These are phyloP conservation scores for Oreochromis grahami DNA, from an alignment of 2,797 vertebrate species.

Conservation along the genomic window DNA sequence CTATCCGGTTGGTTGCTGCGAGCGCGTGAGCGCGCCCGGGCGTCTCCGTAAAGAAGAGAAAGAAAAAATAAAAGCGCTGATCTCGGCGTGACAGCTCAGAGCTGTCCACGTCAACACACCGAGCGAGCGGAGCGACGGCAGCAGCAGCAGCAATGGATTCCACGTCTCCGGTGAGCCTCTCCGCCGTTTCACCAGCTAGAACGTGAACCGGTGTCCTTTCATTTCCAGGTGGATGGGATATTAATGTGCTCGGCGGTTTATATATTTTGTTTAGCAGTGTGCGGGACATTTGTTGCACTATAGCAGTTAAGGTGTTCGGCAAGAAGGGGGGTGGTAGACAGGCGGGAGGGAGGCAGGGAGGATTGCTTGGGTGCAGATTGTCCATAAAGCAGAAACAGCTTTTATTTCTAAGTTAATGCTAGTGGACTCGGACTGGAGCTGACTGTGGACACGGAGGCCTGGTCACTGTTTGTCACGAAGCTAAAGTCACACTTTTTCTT, in stretches of 20 bases:
- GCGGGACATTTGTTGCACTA: constrained; percentile 50
- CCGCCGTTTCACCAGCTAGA: neutral
- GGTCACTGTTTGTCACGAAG: neutral
- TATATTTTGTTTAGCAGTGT: neutral
- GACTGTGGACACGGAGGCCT: constrained; percentile 32
- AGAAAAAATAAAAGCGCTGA: neutral
- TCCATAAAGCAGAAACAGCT: neutral
- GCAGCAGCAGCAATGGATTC: constrained; percentile 73
- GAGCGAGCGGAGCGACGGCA: constrained; percentile 26
- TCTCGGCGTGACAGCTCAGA: constrained; percentile 77
- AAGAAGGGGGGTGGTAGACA: neutral
- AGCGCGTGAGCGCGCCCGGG: constrained; percentile 35
- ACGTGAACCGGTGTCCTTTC: neutral
- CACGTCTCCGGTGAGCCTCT: constrained; percentile 71
- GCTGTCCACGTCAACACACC: constrained; percentile 83
- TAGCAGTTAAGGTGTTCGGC: constrained; percentile 10
- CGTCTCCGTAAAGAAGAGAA: constrained; percentile 6
- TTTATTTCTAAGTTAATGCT: neutral
- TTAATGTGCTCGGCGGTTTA: neutral
- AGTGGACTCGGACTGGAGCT: neutral
- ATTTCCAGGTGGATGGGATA: neutral
- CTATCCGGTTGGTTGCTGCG: constrained; percentile 24
- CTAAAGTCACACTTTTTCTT: neutral
- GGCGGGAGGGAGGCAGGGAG: neutral
- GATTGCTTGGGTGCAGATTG: neutral